A percentile compares a stretch with the other conserved stretches of the same genome.
Evolutionary conservation across 2,797 vertebrate species (phyloP).

Genomic region (Helostoma temminkii): DNA sequence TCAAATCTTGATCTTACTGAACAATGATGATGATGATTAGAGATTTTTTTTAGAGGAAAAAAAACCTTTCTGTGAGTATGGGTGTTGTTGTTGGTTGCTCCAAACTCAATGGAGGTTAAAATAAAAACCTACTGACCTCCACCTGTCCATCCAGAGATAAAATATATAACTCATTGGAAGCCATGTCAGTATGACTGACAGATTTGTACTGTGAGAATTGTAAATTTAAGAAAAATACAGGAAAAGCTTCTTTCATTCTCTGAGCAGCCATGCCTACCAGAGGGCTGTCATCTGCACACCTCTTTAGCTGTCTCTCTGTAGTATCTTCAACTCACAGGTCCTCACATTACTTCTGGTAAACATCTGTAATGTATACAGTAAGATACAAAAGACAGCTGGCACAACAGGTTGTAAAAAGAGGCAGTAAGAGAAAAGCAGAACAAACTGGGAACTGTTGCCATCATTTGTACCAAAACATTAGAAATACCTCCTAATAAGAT

Average conservation of each 20-base stretch:
- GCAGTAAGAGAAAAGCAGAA: neutral
- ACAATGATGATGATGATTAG: no score
- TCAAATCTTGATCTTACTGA: no score
- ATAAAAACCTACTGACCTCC: neutral
- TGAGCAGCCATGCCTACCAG: neutral
- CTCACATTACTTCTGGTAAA: constrained; percentile 14
- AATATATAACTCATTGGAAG: neutral
- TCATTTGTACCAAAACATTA: no score
- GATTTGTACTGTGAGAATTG: constrained; percentile 8
- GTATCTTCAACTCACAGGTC: constrained; percentile 10
- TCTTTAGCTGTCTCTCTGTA: constrained; percentile 8
- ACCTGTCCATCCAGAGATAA: neutral
- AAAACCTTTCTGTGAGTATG: no score
- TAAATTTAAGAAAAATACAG: neutral
- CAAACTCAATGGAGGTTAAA: neutral
- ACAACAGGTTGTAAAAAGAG: neutral
- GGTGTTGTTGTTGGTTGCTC: no score
- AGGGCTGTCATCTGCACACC: neutral
- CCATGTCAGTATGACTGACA: constrained; percentile 1
- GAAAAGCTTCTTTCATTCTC: constrained; percentile 9
- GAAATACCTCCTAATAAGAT: no score
- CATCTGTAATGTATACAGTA: no score
- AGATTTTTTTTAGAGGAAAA: no score
- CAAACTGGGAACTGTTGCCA: neutral
- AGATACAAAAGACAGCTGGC: neutral